phyloP scores from a whole-genome alignment of 30 jellyfish, hydroid and myxozoan genomes.

The Turritopsis rubra region DNA sequence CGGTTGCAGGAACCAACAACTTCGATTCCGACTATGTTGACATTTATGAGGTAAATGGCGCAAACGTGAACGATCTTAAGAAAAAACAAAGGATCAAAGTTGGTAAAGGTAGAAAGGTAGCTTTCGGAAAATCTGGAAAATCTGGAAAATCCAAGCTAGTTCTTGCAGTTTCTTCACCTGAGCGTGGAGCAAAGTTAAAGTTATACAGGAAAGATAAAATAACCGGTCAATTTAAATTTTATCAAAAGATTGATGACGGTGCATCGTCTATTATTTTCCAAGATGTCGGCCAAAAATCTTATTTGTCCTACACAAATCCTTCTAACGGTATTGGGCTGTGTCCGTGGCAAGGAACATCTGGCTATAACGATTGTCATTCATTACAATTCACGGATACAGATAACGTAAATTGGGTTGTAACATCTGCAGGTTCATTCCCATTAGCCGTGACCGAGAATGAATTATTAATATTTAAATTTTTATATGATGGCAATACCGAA shows the following conservation, averaged over 20 bases:
- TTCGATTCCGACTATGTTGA: conserved; percentile 9
- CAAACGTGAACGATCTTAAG: not conserved
- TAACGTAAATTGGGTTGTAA: conserved; percentile 35
- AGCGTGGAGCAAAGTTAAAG: not conserved
- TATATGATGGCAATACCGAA: conserved; percentile 6
- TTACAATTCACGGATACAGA: conserved; percentile 39
- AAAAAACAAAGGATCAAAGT: conserved; percentile 8
- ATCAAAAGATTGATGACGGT: conserved; percentile 32
- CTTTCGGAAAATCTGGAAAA: conserved; percentile 9
- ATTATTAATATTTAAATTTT: not conserved
- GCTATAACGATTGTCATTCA: conserved; percentile 52
- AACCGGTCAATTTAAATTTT: conserved; percentile 28
- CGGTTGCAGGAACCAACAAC: not conserved
- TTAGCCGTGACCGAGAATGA: conserved; percentile 18
- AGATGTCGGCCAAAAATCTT: not conserved
- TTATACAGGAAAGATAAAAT: conserved; percentile 23
- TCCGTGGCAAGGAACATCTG: conserved; percentile 76
- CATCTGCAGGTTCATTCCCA: conserved; percentile 43
- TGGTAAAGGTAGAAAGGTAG: not conserved
- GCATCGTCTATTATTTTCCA: conserved; percentile 40
- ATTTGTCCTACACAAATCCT: conserved; percentile 48
- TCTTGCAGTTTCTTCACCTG: conserved; percentile 7
- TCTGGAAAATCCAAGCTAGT: not conserved
- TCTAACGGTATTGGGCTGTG: conserved; percentile 64
- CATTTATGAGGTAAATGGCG: not conserved